A percentile compares a stretch with the other conserved stretches of the same genome.
phyloP scores from a whole-genome alignment of 2,797 vertebrate species.

The Scleropages formosus region DNA sequence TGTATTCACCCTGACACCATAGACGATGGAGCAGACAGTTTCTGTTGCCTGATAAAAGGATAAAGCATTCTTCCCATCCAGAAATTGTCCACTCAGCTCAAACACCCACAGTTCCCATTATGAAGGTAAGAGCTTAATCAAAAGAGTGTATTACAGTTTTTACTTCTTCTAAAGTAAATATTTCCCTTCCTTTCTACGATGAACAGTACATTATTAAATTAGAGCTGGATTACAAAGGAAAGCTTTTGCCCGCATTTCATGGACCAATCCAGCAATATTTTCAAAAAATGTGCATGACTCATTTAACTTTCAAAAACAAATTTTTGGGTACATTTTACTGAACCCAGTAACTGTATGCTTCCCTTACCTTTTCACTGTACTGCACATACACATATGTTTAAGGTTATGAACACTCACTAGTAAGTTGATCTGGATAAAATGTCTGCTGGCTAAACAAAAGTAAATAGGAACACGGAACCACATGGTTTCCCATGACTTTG shows the following conservation, averaged over 20 bases:
- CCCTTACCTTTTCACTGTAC: too few relatives aligned
- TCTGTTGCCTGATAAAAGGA: conserved; percentile 25
- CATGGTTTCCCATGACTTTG: conserved; percentile 36
- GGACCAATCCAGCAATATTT: neutral
- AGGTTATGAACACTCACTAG: too few relatives aligned
- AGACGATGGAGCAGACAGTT: conserved; percentile 46
- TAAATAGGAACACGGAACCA: too few relatives aligned
- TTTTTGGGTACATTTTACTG: too few relatives aligned
- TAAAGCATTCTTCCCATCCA: neutral
- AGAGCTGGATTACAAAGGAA: conserved; percentile 26
- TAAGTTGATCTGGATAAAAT: conserved; percentile 27
- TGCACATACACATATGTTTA: too few relatives aligned
- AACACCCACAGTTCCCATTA: conserved; percentile 13
- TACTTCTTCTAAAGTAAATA: conserved; percentile 1
- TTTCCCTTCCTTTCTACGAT: conserved; percentile 12
- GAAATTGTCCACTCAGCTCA: conserved; percentile 32
- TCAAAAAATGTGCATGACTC: neutral
- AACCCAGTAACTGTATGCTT: too few relatives aligned
- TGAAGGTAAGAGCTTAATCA: conserved; percentile 19
- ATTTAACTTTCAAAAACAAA: conserved; percentile 32
- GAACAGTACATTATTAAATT: neutral
- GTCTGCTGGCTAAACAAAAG: conserved; percentile 41
- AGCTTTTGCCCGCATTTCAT: conserved; percentile 40
- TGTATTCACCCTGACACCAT: conserved; percentile 39
- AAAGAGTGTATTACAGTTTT: neutral